Base-by-base conservation (phyloP, 2,797 vertebrate genomes). In the Sciurus vulgaris region DNA sequence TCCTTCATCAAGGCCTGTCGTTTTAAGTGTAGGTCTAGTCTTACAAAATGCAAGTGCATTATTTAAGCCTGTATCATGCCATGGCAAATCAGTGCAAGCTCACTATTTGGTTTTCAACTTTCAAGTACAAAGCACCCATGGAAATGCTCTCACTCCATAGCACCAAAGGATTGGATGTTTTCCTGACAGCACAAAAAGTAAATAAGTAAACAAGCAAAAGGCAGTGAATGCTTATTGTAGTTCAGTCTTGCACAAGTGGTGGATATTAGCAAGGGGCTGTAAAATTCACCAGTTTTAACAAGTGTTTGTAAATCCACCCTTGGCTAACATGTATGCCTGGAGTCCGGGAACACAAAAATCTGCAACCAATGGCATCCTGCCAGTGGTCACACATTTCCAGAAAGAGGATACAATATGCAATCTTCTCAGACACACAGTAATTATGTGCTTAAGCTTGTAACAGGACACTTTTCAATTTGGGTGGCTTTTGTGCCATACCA, bases 131-230 rank as follows among this genome's bases (percentile, higher is more conserved):
- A 96, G 28, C 79, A 78, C 87, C 78, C 92, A 24, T 10, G 84
- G 94, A 72, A 92, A 97, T 83, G 74, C 59, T 86, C 83, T 88
- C 72, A 74, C 47, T 20, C 67, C 89, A 92, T 47, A 95, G 78
- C 92, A 89, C 96, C 96, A 96, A 98, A 98, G 95, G 96, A 90
- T 72, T 87, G 84, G 95, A 97, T 94, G 47, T 89, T 97, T 96
- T 97, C 87, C 81, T 97, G 94, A 96, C 97, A 97, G 98, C 98
- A 98, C 98, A 98, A 98, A 96, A 88, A 79, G 74, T 69, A 93
- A 97, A 87, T 83, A 84, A 97, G 94, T 77, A 72, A 88, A 81
- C 81, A 93, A 93, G 77, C 1, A 70, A 83, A 47, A 95, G 49
- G 74, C 82, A 94, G 77, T 3, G 12, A 92, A 93, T 49, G 30